Conservation (phyloP, 2,113 vertebrate genomes). For the Thermophis baileyi region DNA sequence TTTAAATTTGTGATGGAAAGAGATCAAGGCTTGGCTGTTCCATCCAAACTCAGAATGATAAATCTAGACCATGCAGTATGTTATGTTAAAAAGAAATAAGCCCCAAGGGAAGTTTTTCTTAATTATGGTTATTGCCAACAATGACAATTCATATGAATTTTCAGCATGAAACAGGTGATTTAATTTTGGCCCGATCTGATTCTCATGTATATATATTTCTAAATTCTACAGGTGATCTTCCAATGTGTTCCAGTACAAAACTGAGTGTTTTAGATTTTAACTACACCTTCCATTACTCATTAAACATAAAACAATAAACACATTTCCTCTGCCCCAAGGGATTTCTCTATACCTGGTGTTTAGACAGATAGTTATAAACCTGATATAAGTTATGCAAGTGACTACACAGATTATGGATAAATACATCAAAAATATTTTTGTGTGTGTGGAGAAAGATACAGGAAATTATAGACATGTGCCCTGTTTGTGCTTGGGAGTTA, state of each 20-base stretch:
- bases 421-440: neutral
- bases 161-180: neutral
- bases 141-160: neutral
- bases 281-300: neutral
- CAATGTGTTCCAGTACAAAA: neutral
- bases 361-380: neutral
- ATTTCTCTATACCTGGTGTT: neutral
- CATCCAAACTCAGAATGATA: neutral
- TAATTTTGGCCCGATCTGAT: neutral
- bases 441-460: neutral
- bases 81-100: neutral
- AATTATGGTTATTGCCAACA: neutral
- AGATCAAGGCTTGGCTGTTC: constrained; percentile 11
- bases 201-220: neutral
- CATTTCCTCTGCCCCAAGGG: neutral
- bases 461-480: neutral
- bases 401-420: neutral
- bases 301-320: neutral
- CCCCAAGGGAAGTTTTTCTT: neutral
- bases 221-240: neutral
- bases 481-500: neutral
- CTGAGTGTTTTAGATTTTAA: neutral
- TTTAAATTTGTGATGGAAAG: constrained; percentile 1
- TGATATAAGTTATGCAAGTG: neutral
- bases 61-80: neutral